Base-by-base conservation (phyloP, 2,113 vertebrate genomes). In the Ochotona curzoniae region DNA sequence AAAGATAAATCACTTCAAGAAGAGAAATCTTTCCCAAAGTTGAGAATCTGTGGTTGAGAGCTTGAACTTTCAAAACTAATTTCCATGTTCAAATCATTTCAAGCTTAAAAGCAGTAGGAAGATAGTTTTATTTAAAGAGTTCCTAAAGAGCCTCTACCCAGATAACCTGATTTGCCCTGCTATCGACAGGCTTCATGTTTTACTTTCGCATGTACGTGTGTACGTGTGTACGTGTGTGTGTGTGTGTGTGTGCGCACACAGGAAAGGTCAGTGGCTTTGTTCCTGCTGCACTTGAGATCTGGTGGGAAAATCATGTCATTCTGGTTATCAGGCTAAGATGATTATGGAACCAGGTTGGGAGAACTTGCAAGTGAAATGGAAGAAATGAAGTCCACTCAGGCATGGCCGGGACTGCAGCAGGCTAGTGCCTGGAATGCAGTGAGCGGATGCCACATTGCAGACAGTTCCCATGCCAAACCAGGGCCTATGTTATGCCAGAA, bases 1-100 rank as follows among this genome's bases (percentile, higher is more conserved):
- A 93, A 95, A 94, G 85, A 95, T 97, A 87, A 76, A 93, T 95
- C 82, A 94, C 51, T 76, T 81, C 87, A 88, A 28, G 74, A 84
- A 83, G 67, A 81, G 87, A 87, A 89, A 66, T 80, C 25, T 93
- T 96, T 86, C 49, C 93, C 61, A 61, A 44, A 91, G 66, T 47
- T 95, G 85, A 94, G 83, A 93, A 81, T 93, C 63, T 87, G 76
- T 95, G 83, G 76, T 73, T 83, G 28, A 85, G 76, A 90, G 87
- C 83, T 38, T 49, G 89, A 57, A 23, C 0, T 83, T 49, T 83
- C 61, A 21, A 13, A 91, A 95, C 95, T 69, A 96, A 94, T 90
- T 1, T 66, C 89, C 21, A 49, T 25, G 78, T 14, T 96, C 71
- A 88, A 94, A 66, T 66, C 88, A 93, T 88, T 91, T 93, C 67